Conservation (phyloP, 2,888 invertebrate genomes). For the Diogma glabrata region DNA sequence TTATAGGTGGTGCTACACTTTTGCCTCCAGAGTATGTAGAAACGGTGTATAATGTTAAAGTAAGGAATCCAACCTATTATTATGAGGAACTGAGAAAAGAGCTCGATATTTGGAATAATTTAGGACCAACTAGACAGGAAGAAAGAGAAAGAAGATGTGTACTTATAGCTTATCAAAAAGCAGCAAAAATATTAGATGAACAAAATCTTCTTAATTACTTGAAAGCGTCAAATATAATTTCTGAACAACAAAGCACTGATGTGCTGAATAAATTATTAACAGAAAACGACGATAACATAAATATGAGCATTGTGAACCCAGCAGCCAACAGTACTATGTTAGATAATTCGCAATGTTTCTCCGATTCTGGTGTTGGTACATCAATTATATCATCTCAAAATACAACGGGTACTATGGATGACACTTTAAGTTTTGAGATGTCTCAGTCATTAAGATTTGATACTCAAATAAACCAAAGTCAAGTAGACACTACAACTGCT, state of each 20-base stretch:
- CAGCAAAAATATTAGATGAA: constrained; percentile 1
- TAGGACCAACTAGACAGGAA: not conserved
- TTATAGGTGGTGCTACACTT: not conserved
- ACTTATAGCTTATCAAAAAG: constrained; percentile 4
- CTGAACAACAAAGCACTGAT: not conserved
- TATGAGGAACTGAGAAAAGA: not conserved
- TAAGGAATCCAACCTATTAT: not conserved
- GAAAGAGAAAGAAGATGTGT: not conserved
- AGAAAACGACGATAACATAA: not conserved
- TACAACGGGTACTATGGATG: not conserved
- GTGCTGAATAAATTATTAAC: not conserved
- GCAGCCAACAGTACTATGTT: not conserved
- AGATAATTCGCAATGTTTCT: not conserved
- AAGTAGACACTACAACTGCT: too few relatives aligned
- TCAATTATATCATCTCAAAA: not conserved
- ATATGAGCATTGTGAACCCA: too few relatives aligned
- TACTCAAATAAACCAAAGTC: not conserved
- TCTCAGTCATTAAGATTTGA: not conserved
- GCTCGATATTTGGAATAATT: not conserved
- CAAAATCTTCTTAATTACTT: not conserved
- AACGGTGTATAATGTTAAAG: not conserved
- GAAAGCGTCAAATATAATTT: constrained; percentile 1
- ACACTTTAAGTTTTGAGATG: not conserved
- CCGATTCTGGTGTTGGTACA: constrained; percentile 1
- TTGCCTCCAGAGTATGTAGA: constrained; percentile 3